A percentile compares a stretch with the other conserved stretches of the same genome.
phyloP scores from a whole-genome alignment of 2,797 vertebrate species.

The Megaceryle alcyon region DNA sequence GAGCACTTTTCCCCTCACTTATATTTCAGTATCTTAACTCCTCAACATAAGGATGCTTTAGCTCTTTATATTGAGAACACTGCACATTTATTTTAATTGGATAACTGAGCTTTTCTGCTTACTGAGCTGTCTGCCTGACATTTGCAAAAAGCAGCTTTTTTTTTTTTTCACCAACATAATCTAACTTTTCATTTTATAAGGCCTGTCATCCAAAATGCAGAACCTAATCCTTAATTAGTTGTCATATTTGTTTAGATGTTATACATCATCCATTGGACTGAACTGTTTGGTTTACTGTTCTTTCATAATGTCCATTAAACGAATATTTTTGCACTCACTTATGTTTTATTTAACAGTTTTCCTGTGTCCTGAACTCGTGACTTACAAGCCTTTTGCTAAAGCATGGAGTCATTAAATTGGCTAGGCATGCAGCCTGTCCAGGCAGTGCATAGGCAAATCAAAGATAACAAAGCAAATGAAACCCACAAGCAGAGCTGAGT shows the following conservation, averaged over 20 bases:
- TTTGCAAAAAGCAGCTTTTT: conserved; percentile 48
- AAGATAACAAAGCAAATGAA: not conserved
- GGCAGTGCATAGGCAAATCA: not conserved
- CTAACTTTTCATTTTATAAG: conserved; percentile 54
- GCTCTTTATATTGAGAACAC: conserved; percentile 59
- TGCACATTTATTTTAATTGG: conserved; percentile 73
- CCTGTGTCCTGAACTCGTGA: not conserved
- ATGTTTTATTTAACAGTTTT: conserved; percentile 53
- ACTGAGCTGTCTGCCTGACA: conserved; percentile 67
- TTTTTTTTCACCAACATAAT: not conserved
- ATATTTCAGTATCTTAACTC: conserved; percentile 62
- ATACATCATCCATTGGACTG: conserved; percentile 25
- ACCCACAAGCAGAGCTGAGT: not conserved
- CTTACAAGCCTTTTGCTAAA: not conserved
- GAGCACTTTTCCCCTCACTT: conserved; percentile 51
- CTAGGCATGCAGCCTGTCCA: not conserved
- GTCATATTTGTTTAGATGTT: conserved; percentile 66
- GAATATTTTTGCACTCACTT: conserved; percentile 31
- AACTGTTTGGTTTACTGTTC: conserved; percentile 48
- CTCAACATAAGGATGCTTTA: conserved; percentile 53
- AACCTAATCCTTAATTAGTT: conserved; percentile 69
- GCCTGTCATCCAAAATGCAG: conserved; percentile 51
- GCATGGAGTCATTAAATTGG: not conserved
- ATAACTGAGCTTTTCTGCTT: conserved; percentile 68
- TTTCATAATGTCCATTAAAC: conserved; percentile 30